These are phyloP conservation scores for Corydoras maculifer DNA, from an alignment of 2,113 vertebrate genomes.

Conservation along the genomic window DNA sequence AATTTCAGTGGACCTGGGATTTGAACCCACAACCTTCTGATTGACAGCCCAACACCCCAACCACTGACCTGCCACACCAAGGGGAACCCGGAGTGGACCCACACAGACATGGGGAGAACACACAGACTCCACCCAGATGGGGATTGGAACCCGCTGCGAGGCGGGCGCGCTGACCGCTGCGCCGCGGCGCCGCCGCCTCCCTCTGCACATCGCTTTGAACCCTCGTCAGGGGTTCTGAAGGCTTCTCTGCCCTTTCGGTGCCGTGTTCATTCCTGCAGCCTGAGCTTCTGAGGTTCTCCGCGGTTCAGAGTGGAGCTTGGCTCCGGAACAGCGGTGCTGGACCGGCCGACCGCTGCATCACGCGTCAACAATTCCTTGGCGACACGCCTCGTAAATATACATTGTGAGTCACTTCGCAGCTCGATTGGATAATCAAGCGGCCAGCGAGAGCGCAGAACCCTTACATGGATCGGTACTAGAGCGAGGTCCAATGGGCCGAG, in stretches of 20 bases:
- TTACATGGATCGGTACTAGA: background rate
- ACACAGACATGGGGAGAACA: too few relatives aligned
- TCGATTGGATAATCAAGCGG: background rate
- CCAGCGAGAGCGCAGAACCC: background rate
- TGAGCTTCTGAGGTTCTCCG: conserved; percentile 8
- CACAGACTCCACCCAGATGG: too few relatives aligned
- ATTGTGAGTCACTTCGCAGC: background rate
- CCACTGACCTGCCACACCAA: too few relatives aligned
- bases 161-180: too few relatives aligned
- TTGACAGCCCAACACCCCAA: too few relatives aligned
- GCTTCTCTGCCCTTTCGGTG: background rate
- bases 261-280: background rate
- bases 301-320: conserved; percentile 12
- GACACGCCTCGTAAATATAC: background rate
- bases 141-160: too few relatives aligned
- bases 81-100: too few relatives aligned
- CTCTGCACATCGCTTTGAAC: too few relatives aligned
- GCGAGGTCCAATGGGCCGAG: background rate
- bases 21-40: too few relatives aligned
- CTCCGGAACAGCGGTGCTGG: background rate
- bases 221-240: background rate
- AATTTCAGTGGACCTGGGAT: too few relatives aligned
- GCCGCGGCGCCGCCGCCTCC: too few relatives aligned
- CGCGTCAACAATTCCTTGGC: conserved; percentile 5
- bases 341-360: conserved; percentile 4